Evolutionary conservation across 2,113 vertebrate genomes (phyloP).

Genomic region (Entelurus aequoreus): DNA sequence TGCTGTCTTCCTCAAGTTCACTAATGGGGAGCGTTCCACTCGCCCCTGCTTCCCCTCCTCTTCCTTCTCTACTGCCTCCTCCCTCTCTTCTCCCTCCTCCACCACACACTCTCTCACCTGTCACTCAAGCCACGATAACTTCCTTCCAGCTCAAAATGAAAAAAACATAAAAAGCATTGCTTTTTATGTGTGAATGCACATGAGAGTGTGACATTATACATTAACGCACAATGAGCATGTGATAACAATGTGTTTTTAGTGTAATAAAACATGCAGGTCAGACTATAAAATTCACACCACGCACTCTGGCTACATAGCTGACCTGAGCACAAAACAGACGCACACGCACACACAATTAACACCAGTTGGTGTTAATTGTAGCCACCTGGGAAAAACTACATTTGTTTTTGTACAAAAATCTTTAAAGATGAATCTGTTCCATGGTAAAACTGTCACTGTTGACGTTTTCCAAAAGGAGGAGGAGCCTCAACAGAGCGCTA

Average conservation of each 20-base stretch:
- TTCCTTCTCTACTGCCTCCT: constrained; percentile 60
- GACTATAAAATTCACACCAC: constrained; percentile 61
- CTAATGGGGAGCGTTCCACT: constrained; percentile 57
- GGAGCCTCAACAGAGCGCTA: too few relatives aligned
- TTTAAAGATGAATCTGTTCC: too few relatives aligned
- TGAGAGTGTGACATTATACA: background rate
- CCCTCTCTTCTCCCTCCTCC: constrained; percentile 44
- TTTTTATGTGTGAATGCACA: background rate
- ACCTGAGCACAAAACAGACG: constrained; percentile 22
- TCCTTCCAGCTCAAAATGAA: background rate
- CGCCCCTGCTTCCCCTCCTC: constrained; percentile 53
- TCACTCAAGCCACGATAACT: constrained; percentile 39
- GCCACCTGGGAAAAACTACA: too few relatives aligned
- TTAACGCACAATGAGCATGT: constrained; percentile 9
- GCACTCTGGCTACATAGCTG: constrained; percentile 14
- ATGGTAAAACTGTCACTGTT: too few relatives aligned
- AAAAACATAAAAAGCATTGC: background rate
- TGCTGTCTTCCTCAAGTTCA: constrained; percentile 45
- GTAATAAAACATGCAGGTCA: constrained; percentile 41
- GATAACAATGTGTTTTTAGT: constrained; percentile 22
- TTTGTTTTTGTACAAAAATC: too few relatives aligned
- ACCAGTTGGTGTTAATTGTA: constrained; percentile 38
- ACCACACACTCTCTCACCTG: constrained; percentile 30
- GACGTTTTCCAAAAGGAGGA: too few relatives aligned
- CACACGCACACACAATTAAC: constrained; percentile 21